A percentile compares a stretch with the other conserved stretches of the same genome.
These are phyloP conservation scores for Pycnonotus jocosus DNA, from an alignment of 2,113 vertebrate species.

Conservation along the genomic window DNA sequence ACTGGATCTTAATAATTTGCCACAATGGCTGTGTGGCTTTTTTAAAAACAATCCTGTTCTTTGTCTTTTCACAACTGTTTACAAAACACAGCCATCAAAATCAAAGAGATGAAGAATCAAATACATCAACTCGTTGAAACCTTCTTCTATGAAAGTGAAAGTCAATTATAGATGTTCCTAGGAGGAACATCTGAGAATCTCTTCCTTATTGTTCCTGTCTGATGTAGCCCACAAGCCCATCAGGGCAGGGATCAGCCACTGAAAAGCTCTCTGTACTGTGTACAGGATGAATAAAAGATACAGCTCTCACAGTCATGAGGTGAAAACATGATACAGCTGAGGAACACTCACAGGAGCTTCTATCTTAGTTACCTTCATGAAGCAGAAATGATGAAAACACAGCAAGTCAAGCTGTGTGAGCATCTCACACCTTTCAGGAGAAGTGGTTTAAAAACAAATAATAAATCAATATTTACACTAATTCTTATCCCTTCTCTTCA, in stretches of 20 bases:
- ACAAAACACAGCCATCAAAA: neutral
- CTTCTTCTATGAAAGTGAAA: neutral
- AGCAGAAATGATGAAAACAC: neutral
- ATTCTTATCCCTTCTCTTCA: neutral
- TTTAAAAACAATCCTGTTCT: neutral
- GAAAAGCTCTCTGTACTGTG: neutral
- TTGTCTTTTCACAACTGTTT: neutral
- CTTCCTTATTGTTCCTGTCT: neutral
- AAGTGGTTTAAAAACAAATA: neutral
- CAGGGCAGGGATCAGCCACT: neutral
- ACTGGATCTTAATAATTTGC: neutral
- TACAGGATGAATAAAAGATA: neutral
- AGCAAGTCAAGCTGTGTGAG: neutral
- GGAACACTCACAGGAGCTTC: neutral
- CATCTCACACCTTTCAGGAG: neutral
- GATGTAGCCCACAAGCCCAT: neutral
- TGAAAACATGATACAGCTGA: neutral
- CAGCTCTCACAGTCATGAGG: neutral
- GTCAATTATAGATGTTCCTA: neutral
- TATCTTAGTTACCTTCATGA: neutral
- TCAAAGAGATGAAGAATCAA: neutral
- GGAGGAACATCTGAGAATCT: neutral
- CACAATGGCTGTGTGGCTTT: neutral
- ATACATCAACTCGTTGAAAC: neutral
- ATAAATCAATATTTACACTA: neutral